Percentiles rank a stretch among this genome's conserved stretches.
Conservation (phyloP, 2,888 invertebrate species). For the Carpatolechia fugitivella region DNA sequence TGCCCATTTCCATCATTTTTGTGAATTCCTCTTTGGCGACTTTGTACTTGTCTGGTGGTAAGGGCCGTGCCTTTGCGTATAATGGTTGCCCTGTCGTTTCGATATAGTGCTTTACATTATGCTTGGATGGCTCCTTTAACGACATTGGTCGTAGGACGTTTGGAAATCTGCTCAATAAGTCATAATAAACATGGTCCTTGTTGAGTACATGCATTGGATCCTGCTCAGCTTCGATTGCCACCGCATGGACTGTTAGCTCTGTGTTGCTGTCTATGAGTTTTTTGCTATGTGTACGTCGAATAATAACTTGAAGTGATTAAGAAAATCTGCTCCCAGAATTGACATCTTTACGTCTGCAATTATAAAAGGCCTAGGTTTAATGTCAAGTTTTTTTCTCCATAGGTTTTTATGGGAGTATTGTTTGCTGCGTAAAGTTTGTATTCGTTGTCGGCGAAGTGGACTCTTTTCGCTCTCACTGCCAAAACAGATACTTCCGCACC, state of each 20-base stretch:
- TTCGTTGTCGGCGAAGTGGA: too few species aligned
- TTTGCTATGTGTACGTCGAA: background rate
- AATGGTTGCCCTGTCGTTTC: slow-evolving; percentile 18
- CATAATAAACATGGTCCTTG: background rate
- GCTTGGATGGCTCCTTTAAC: slow-evolving; percentile 2
- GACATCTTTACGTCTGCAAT: background rate
- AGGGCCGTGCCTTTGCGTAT: slow-evolving; percentile 12
- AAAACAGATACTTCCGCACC: too few species aligned
- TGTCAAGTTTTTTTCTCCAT: background rate
- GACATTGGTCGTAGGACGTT: background rate
- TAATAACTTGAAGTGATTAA: background rate
- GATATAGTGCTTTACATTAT: slow-evolving; percentile 16
- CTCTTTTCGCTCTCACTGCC: too few species aligned
- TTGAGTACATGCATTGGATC: background rate
- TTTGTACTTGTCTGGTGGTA: slow-evolving; percentile 10
- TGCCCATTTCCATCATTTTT: too few species aligned
- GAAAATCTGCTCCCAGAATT: background rate
- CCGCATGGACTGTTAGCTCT: background rate
- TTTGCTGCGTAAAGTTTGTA: background rate
- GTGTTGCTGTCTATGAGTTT: background rate
- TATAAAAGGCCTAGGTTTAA: background rate
- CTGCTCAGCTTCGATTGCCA: too few species aligned
- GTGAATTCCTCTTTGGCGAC: background rate
- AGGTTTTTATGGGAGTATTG: background rate
- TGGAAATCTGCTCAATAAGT: background rate